Evolutionary conservation across 2,797 vertebrate genomes (phyloP).

Genomic region (Oreochromis mossambicus): DNA sequence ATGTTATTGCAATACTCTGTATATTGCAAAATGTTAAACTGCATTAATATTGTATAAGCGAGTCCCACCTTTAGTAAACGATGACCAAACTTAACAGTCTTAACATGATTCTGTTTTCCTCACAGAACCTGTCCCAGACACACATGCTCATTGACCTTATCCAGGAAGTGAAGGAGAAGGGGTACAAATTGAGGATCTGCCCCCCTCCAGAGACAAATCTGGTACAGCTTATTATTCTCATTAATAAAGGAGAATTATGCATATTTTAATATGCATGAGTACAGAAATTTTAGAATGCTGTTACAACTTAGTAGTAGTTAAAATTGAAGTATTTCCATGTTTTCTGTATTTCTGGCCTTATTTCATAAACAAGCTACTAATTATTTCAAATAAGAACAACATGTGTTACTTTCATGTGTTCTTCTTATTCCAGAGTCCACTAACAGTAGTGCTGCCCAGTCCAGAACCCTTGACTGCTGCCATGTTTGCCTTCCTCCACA

Average conservation of each 20-base stretch:
- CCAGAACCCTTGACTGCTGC: constrained; percentile 93
- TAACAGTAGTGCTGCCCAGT: constrained; percentile 84
- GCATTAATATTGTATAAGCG: not conserved
- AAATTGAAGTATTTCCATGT: not conserved
- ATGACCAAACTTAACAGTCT: not conserved
- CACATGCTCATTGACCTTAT: constrained; percentile 93
- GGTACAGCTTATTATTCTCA: constrained; percentile 67
- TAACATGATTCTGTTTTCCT: not conserved
- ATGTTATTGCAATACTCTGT: not conserved
- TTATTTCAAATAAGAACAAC: not conserved
- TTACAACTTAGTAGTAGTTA: not conserved
- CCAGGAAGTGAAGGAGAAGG: constrained; percentile 92
- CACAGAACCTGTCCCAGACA: constrained; percentile 93
- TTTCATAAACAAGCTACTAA: not conserved
- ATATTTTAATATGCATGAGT: not conserved
- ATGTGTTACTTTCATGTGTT: not conserved
- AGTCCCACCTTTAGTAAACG: not conserved
- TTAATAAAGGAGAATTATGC: not conserved
- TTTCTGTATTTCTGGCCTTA: not conserved
- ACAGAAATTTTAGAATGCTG: not conserved
- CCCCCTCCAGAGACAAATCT: constrained; percentile 80
- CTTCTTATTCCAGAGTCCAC: constrained; percentile 75
- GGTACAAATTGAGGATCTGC: constrained; percentile 88
- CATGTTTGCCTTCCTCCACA: constrained; percentile 94
- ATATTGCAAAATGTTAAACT: not conserved